A percentile compares a stretch with the other conserved stretches of the same genome.
Evolutionary conservation across 2,797 vertebrate genomes (phyloP).

Genomic region (Kryptolebias ocellatus): DNA sequence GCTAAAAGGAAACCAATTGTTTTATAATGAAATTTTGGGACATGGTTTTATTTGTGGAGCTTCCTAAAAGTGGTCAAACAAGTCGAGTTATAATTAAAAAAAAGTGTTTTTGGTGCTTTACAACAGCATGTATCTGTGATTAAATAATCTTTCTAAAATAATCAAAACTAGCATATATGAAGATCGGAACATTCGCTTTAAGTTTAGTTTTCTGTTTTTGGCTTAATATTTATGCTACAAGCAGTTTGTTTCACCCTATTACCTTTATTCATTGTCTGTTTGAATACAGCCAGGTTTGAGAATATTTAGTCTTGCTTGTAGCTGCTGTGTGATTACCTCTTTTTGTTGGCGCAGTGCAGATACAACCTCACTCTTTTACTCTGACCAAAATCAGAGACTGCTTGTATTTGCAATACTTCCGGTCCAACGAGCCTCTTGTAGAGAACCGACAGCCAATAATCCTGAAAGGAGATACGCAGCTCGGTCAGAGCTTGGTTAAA

Average conservation of each 20-base stretch:
- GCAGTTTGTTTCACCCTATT: not conserved
- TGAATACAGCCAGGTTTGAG: not conserved
- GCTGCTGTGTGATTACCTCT: slow-evolving; percentile 76
- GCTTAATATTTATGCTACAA: not conserved
- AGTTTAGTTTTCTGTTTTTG: not conserved
- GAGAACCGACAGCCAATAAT: slow-evolving; percentile 94
- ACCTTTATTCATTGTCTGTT: not conserved
- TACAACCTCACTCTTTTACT: slow-evolving; percentile 83
- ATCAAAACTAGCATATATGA: too few relatives aligned
- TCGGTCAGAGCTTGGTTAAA: not conserved
- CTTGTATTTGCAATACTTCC: slow-evolving; percentile 79
- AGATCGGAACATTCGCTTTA: not conserved
- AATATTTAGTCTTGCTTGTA: not conserved
- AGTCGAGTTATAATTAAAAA: not conserved
- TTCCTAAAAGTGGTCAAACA: not conserved
- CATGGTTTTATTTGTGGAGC: not conserved
- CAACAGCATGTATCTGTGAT: not conserved
- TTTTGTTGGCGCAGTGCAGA: slow-evolving; percentile 88
- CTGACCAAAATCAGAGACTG: slow-evolving; percentile 16
- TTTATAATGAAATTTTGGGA: too few relatives aligned
- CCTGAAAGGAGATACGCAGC: slow-evolving; percentile 72
- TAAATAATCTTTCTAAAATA: not conserved
- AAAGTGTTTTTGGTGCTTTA: not conserved
- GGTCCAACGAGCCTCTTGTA: slow-evolving; percentile 91
- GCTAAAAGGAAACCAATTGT: too few relatives aligned